These are phyloP conservation scores for Ypsolopha scabrella DNA, from an alignment of 2,888 invertebrate species.

Conservation along the genomic window DNA sequence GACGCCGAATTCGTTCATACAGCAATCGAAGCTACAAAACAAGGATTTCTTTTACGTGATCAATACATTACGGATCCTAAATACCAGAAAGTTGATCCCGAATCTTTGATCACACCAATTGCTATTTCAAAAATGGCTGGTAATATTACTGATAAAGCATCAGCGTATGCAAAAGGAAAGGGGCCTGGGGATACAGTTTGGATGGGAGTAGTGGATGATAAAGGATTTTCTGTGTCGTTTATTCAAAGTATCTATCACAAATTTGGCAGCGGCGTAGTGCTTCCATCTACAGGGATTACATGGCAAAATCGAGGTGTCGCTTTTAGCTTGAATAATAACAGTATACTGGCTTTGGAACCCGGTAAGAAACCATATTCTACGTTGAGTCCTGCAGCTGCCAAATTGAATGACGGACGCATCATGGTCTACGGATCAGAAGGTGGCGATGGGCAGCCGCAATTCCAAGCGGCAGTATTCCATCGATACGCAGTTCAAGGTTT, in stretches of 20 bases:
- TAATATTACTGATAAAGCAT: constrained; percentile 33
- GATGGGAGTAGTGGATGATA: constrained; percentile 54
- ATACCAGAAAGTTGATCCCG: constrained; percentile 38
- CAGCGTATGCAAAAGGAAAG: constrained; percentile 26
- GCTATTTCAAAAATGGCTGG: no score
- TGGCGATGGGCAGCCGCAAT: constrained; percentile 56
- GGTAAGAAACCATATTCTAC: constrained; percentile 57
- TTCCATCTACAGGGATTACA: constrained; percentile 50
- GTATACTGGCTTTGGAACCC: constrained; percentile 36
- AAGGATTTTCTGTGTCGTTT: constrained; percentile 56
- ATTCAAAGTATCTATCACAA: constrained; percentile 49
- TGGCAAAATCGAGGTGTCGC: constrained; percentile 53
- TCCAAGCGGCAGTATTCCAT: constrained; percentile 55
- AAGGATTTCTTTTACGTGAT: constrained; percentile 36
- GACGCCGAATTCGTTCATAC: constrained; percentile 49
- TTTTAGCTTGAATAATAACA: constrained; percentile 32
- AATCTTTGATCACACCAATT: constrained; percentile 31
- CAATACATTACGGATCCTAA: constrained; percentile 46
- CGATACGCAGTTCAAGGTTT: constrained; percentile 46
- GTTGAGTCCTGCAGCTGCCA: constrained; percentile 48
- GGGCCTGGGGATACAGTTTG: constrained; percentile 54
- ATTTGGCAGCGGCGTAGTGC: constrained; percentile 47
- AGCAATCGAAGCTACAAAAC: constrained; percentile 47
- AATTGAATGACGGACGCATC: constrained; percentile 45
- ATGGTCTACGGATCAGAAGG: constrained; percentile 53